Percentiles rank a stretch among this genome's conserved stretches.
Evolutionary conservation across 2,113 vertebrate species (phyloP).

Genomic region (Marmota monax): DNA sequence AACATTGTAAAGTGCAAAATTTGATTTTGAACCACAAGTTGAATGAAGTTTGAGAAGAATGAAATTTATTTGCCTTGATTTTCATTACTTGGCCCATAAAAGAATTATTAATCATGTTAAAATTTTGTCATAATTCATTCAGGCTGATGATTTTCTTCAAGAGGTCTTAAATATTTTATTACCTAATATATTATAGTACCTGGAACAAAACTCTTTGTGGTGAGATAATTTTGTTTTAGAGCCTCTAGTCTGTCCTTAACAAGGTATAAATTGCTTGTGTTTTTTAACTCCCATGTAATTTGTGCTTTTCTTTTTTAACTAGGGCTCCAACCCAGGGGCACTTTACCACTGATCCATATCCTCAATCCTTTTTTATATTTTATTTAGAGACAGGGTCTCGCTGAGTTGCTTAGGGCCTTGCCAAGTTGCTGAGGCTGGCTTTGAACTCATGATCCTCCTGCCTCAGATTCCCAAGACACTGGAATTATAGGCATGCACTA

Average conservation of each 20-base stretch:
- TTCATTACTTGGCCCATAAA: neutral
- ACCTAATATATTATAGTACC: neutral
- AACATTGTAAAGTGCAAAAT: neutral
- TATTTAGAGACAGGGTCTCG: too few relatives aligned
- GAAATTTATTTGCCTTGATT: neutral
- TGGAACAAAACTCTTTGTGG: neutral
- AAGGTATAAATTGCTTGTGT: neutral
- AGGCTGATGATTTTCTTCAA: neutral
- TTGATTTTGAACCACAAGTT: neutral
- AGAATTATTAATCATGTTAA: neutral
- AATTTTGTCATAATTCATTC: neutral
- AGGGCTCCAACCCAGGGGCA: too few relatives aligned
- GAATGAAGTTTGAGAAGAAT: neutral
- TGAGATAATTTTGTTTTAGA: neutral
- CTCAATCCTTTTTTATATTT: too few relatives aligned
- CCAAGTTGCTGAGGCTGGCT: too few relatives aligned
- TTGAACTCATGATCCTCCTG: too few relatives aligned
- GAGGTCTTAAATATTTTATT: neutral
- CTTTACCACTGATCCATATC: too few relatives aligned
- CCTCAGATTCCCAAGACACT: too few relatives aligned
- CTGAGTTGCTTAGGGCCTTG: too few relatives aligned
- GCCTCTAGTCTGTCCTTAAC: neutral
- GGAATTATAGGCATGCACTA: too few relatives aligned
- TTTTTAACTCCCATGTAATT: neutral
- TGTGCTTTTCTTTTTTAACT: too few relatives aligned